Base-by-base conservation (phyloP, 2,113 vertebrate genomes). In the Suncus etruscus region DNA sequence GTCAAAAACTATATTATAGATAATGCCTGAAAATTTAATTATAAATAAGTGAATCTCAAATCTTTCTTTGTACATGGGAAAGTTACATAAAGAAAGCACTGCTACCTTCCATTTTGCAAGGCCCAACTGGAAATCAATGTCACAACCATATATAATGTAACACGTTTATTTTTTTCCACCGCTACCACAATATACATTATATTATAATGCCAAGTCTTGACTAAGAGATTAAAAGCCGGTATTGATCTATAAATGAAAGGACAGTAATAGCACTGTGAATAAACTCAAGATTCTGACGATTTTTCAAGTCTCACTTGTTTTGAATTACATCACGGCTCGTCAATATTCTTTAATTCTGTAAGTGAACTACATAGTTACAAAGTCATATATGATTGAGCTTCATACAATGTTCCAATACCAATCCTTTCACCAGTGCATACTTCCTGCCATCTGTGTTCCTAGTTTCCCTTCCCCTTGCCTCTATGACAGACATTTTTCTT, bases 211-310 rank as follows among this genome's bases (percentile, higher is more conserved):
- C 7, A 27, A 45, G 24, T 73, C 31, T 83, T 27, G 51, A 29
- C 58, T 82, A 69, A 20, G 25, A 88, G 29, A 85, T 32, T 76
- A 81, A 90, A 88, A 66, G 11, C 8, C 15, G 50, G 82, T 50
- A 50, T 54, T 78, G 45, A 74, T 58, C 31, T 70, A 22, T 15
- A 9, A 81, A 87, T 68, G 14, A 39, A n/a, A 87, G 39, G 69
- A 63, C 69, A 58, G 27, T 50, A 32, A 58, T 2, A 81, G n/a
- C 29, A 45, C 45, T n/a, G 65, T 24, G 45, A 72, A 77, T 74
- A 58, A 90, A 82, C 0, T 9, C 1, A 69, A 78, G 16, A 61
- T 11, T 31, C 70, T 48, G 27, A 78, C 10, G 69, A 77, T 29
- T 22, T 12, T 74, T 82, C 12, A 31, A 61, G 69, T 83, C 58